Percentiles rank a stretch among this genome's conserved stretches.
phyloP scores from a whole-genome alignment of 2,113 vertebrate species.

The Catharus fuscescens region DNA sequence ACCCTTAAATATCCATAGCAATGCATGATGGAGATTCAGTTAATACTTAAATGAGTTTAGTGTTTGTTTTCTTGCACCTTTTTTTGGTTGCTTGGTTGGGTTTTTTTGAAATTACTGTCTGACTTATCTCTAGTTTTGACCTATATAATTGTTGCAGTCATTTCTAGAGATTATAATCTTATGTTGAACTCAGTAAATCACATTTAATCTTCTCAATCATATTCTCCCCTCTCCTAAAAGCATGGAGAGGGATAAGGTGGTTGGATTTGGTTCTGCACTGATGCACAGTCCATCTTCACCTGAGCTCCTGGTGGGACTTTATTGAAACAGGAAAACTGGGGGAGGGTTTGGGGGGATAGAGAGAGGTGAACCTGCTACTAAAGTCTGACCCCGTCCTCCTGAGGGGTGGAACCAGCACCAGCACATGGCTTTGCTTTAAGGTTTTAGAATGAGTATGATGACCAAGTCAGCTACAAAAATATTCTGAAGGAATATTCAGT shows the following conservation, averaged over 20 bases:
- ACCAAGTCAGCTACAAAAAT: not conserved
- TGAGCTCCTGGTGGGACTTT: not conserved
- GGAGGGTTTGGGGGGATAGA: not conserved
- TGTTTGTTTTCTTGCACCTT: not conserved
- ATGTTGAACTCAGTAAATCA: not conserved
- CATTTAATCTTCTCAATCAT: not conserved
- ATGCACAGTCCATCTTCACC: accelerated
- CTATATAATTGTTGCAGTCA: not conserved
- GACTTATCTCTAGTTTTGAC: not conserved
- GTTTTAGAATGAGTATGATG: not conserved
- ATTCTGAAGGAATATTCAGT: not conserved
- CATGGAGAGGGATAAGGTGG: accelerated
- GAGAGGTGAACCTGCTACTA: not conserved
- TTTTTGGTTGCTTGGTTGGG: not conserved
- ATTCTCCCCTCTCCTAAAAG: not conserved
- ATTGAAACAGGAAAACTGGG: accelerated
- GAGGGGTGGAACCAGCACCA: not conserved
- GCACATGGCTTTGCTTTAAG: accelerated
- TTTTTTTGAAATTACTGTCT: not conserved
- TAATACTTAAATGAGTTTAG: not conserved
- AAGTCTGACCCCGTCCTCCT: not conserved
- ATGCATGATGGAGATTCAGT: not conserved
- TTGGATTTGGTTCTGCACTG: not conserved
- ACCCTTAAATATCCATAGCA: not conserved
- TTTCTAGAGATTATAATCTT: not conserved